phyloP scores from a whole-genome alignment of 2,113 vertebrate species.

The Antechinus stuartii region DNA sequence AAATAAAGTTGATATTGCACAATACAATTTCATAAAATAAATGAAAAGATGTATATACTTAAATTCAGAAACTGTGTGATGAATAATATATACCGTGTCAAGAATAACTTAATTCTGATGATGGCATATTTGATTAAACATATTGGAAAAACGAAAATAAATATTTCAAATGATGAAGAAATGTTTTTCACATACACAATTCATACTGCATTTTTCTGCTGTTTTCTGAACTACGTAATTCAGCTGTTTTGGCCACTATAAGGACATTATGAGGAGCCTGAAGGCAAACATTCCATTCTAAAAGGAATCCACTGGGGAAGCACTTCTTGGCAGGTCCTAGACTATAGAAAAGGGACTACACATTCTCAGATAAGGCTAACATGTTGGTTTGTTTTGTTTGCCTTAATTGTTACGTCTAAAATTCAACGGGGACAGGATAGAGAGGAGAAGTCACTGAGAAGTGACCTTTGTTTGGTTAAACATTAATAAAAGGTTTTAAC shows the following conservation, averaged over 20 bases:
- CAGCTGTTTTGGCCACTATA: background rate
- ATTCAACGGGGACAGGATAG: background rate
- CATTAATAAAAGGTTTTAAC: background rate
- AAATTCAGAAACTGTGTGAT: background rate
- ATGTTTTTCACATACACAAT: background rate
- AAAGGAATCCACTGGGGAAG: background rate
- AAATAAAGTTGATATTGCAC: background rate
- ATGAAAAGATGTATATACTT: background rate
- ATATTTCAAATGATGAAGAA: background rate
- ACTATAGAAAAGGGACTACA: background rate
- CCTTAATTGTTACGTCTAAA: background rate
- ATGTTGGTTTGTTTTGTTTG: background rate
- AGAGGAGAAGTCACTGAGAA: background rate
- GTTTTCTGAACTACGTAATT: background rate
- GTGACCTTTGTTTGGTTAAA: background rate
- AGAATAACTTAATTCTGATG: conserved; percentile 1
- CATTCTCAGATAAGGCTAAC: background rate
- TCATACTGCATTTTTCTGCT: background rate
- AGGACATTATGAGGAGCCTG: background rate
- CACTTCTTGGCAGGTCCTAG: background rate
- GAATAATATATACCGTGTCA: background rate
- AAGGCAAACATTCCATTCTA: background rate
- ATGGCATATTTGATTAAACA: background rate
- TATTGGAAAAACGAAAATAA: background rate
- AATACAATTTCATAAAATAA: conserved; percentile 1